These are phyloP conservation scores for Andrena marginata DNA, from an alignment of 2,888 invertebrate genomes.

Conservation along the genomic window DNA sequence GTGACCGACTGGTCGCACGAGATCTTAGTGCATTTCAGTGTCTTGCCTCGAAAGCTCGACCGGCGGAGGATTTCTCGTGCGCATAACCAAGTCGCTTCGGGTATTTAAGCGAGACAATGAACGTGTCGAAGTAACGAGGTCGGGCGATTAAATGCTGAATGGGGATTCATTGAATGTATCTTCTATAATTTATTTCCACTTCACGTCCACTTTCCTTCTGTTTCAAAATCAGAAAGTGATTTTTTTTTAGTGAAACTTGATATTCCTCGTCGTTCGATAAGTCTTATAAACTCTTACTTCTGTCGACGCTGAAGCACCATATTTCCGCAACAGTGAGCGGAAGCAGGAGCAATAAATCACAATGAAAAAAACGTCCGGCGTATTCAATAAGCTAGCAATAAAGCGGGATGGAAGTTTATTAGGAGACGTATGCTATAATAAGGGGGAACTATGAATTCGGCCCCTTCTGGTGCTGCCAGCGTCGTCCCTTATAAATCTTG, in stretches of 20 bases:
- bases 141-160: background rate
- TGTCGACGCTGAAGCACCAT: background rate
- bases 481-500: constrained; percentile 58
- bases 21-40: constrained; percentile 56
- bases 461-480: constrained; percentile 6
- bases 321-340: background rate
- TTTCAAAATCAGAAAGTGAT: too few species aligned
- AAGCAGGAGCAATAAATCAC: constrained; percentile 54
- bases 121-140: constrained; percentile 10
- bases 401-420: constrained; percentile 60
- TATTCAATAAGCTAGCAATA: constrained; percentile 61
- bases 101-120: constrained; percentile 29
- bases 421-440: constrained; percentile 41
- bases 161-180: background rate
- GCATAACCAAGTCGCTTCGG: constrained; percentile 10
- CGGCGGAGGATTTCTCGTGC: constrained; percentile 27
- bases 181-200: background rate
- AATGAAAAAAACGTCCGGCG: constrained; percentile 50
- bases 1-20: constrained; percentile 51
- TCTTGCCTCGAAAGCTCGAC: constrained; percentile 5
- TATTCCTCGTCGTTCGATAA: background rate
- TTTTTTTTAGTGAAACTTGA: too few species aligned
- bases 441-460: constrained; percentile 50
- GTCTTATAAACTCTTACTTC: background rate
- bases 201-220: too few species aligned